A percentile compares a stretch with the other conserved stretches of the same genome.
Conservation (phyloP, 2,888 invertebrate genomes). For the Polymixis flavicincta region DNA sequence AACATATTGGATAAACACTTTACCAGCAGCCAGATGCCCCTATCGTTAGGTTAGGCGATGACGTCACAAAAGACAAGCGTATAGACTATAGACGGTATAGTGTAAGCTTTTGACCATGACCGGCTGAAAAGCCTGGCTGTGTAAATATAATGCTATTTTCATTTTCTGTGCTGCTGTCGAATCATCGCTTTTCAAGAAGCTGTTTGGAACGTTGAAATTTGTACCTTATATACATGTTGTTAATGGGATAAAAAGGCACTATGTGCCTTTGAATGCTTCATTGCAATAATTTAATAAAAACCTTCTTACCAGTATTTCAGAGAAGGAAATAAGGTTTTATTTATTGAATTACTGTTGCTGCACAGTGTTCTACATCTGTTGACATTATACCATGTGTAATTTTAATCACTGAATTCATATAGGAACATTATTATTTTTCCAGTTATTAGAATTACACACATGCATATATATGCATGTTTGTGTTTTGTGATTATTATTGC, state of each 20-base stretch:
- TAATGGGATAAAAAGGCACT: not conserved
- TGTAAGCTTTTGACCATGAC: slow-evolving; percentile 39
- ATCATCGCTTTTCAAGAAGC: slow-evolving; percentile 25
- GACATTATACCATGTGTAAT: not conserved
- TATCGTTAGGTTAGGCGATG: slow-evolving; percentile 31
- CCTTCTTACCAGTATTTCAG: not conserved
- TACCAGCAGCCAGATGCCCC: slow-evolving; percentile 55
- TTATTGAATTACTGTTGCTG: not conserved
- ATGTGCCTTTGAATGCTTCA: not conserved
- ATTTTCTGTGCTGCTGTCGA: slow-evolving; percentile 4
- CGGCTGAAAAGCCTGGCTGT: slow-evolving; percentile 31
- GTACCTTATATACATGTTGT: not conserved
- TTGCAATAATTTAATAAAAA: slow-evolving; percentile 11
- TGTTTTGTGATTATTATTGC: too few species aligned
- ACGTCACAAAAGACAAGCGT: slow-evolving; percentile 31
- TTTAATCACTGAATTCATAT: too few species aligned
- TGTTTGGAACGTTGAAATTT: not conserved
- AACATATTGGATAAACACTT: slow-evolving; percentile 66
- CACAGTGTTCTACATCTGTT: not conserved
- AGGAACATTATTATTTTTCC: not conserved
- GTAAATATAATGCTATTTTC: slow-evolving; percentile 50
- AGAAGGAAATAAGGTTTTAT: not conserved
- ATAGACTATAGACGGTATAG: slow-evolving; percentile 4
- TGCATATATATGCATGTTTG: too few species aligned
- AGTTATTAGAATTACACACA: too few species aligned